A percentile compares a stretch with the other conserved stretches of the same genome.
Conservation (phyloP, 2,888 invertebrate genomes). For the Halictus quadricinctus region DNA sequence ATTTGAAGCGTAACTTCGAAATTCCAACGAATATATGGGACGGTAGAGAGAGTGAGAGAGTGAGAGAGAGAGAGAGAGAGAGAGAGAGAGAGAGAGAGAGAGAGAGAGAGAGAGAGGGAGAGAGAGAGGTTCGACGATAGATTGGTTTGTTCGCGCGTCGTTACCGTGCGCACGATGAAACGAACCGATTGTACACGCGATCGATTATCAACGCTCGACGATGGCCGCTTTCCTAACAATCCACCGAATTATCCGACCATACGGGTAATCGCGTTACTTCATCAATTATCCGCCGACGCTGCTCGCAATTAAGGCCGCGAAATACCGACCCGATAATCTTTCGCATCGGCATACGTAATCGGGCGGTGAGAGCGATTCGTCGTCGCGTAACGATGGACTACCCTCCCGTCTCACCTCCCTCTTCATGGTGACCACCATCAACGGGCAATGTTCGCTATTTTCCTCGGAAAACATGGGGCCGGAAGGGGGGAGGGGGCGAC, state of each 20-base stretch:
- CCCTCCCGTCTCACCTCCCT: neutral
- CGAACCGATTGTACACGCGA: slow-evolving; percentile 49
- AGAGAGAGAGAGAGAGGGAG: neutral
- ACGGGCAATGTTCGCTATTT: slow-evolving; percentile 10
- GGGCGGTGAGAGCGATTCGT: slow-evolving; percentile 35
- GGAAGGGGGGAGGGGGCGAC: neutral
- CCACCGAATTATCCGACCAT: slow-evolving; percentile 65
- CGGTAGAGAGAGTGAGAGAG: neutral
- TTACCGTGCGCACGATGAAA: slow-evolving; percentile 26
- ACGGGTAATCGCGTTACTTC: slow-evolving; percentile 72
- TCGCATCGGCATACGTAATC: slow-evolving; percentile 45
- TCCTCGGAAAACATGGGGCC: slow-evolving; percentile 10
- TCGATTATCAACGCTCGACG: slow-evolving; percentile 59
- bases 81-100: neutral
- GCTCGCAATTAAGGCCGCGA: slow-evolving; percentile 70
- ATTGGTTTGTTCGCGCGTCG: slow-evolving; percentile 37
- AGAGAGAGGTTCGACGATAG: slow-evolving; percentile 3
- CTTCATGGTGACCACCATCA: neutral
- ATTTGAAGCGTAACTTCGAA: slow-evolving; percentile 9
- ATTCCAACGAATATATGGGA: slow-evolving; percentile 9
- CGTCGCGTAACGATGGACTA: slow-evolving; percentile 24
- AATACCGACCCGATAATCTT: slow-evolving; percentile 60
- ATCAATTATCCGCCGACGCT: slow-evolving; percentile 72
- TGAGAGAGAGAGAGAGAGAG: neutral
- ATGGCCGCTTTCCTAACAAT: slow-evolving; percentile 69